Base-by-base conservation (phyloP, 1,140 invertebrate genomes). In the Hirudo medicinalis region DNA sequence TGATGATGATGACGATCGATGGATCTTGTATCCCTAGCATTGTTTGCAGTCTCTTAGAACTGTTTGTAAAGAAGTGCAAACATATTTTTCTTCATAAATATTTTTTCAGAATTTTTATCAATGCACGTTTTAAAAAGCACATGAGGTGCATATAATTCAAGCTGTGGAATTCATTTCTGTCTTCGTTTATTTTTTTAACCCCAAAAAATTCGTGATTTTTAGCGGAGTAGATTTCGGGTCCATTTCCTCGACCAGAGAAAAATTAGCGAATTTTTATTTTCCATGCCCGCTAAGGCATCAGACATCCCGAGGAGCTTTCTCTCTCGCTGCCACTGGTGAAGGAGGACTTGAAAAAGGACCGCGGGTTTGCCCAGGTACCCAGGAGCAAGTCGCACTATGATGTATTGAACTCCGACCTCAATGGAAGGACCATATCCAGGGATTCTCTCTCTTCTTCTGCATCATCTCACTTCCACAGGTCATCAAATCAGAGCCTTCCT, bases 221-320 rank as follows among this genome's bases (percentile, higher is more conserved):
- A 6, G 2, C 6, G 32, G 32, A 36, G 32, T 63, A 25, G 19
- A 63, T 63, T 60, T 27, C 4, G 8, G 8, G 57, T 63, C 29
- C 57, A 63, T 63, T 63, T 63, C 22, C 17, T 63, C 11, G 2
- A 9, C 11, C 43, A 49, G 43, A 17, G 43, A 49, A 49, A 49
- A 49, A 9, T 17, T 0, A 49, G 3, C 15, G 9, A 49, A 49
- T 49, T 49, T 49, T 15, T 17, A 49, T 49, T 49, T 49, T 17
- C 43, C 43, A 49, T 49, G 3, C 43, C 43, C 57, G 74, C 76
- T n/a, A 74, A 90, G 93, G 92, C 76, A 94, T 99, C 76, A 85
- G 95, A 77, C 91, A 98, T 83, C 92, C 94, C 11, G 96, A 99
- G 84, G 96, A 99, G 82, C 78, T 99, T 40, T 98, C 95, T 0